Percentiles rank a stretch among this genome's conserved stretches.
Evolutionary conservation across 1,140 invertebrate species (phyloP).

Genomic region (Globodera ellingtonae): DNA sequence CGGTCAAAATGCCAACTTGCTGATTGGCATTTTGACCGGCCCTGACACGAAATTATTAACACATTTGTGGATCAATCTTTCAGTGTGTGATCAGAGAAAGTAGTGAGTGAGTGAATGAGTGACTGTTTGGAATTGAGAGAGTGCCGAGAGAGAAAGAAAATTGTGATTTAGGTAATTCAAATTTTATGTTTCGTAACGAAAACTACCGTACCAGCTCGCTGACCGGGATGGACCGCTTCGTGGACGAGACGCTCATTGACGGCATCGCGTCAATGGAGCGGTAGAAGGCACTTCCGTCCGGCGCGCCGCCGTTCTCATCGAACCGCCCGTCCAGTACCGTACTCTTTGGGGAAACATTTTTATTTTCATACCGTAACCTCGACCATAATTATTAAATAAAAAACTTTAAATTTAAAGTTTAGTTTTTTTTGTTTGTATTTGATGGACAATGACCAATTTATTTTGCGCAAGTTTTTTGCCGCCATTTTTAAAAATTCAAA

Average conservation of each 20-base stretch:
- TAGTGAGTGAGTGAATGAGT: neutral
- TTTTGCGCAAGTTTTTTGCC: slow-evolving; percentile 25
- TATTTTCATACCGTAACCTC: neutral
- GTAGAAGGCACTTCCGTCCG: slow-evolving; percentile 94
- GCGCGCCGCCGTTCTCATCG: slow-evolving; percentile 14
- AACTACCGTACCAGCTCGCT: slow-evolving; percentile 85
- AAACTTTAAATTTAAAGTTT: slow-evolving; percentile 1
- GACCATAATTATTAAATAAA: neutral
- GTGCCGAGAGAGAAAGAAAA: neutral
- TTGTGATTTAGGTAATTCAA: neutral
- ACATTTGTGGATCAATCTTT: neutral
- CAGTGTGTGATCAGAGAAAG: neutral
- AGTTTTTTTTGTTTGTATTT: neutral
- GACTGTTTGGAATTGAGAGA: no score
- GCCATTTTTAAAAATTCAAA: slow-evolving; percentile 21
- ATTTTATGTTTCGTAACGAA: neutral
- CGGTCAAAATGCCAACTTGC: no score
- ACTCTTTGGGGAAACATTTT: slow-evolving; percentile 43
- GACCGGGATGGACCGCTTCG: slow-evolving; percentile 92
- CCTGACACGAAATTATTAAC: no score
- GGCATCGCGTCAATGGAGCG: slow-evolving; percentile 99
- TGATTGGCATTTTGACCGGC: no score
- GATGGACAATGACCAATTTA: neutral
- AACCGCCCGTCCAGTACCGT: slow-evolving; percentile 54
- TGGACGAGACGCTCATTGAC: slow-evolving; percentile 84